These are phyloP conservation scores for Nomada hirtipes DNA, from an alignment of 2,888 invertebrate genomes.

Conservation along the genomic window DNA sequence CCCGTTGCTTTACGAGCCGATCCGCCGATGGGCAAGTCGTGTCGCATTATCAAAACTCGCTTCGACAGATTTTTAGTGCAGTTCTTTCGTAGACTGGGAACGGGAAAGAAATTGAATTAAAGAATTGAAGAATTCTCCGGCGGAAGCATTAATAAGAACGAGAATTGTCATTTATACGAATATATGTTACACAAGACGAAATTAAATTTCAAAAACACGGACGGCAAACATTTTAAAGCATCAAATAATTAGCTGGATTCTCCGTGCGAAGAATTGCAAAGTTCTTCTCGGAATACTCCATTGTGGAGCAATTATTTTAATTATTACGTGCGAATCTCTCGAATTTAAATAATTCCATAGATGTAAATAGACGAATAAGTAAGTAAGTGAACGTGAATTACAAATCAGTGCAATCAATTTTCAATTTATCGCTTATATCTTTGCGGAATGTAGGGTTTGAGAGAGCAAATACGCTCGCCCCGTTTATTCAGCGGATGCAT, in stretches of 20 bases:
- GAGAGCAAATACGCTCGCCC: too few relatives aligned
- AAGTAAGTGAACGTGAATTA: too few relatives aligned
- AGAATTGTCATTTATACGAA: neutral
- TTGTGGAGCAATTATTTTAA: neutral
- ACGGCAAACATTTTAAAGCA: neutral
- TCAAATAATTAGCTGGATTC: neutral
- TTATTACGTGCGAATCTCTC: too few relatives aligned
- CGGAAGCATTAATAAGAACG: constrained; percentile 13
- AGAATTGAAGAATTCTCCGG: constrained; percentile 23
- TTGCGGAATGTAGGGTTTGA: too few relatives aligned
- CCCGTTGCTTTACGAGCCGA: constrained; percentile 40
- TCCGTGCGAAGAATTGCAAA: neutral
- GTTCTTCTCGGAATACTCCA: neutral
- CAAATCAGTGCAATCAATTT: too few relatives aligned
- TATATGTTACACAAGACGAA: neutral
- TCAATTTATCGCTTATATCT: too few relatives aligned
- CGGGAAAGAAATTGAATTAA: neutral
- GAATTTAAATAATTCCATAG: too few relatives aligned
- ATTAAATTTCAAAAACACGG: neutral
- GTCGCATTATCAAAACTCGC: constrained; percentile 15
- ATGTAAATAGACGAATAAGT: too few relatives aligned
- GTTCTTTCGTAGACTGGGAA: neutral
- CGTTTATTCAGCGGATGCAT: neutral
- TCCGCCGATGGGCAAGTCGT: constrained; percentile 18
- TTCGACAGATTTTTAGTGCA: neutral